Evolutionary conservation across 2,888 invertebrate species (phyloP), one percentile per base, ranked within the genome.

Genomic region (Chalcis sispes): DNA sequence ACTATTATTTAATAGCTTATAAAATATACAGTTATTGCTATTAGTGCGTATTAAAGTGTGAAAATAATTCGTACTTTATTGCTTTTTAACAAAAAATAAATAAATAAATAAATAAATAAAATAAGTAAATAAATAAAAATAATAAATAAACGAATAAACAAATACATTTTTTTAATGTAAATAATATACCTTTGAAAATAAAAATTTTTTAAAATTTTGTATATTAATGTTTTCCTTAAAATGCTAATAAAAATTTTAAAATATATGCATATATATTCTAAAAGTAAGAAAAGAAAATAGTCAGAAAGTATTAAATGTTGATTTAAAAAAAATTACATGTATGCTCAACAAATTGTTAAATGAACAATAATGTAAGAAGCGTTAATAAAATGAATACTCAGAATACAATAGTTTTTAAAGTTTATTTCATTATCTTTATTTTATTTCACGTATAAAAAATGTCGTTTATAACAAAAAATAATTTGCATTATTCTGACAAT

Each of bases 271-370:
- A 42, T 32, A 40, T 42, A 40, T 13, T 71, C 20, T 52, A 8
- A 27, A 40, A 61, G 15, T 15, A 23, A 32, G 15, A 20, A n/a
- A 42, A 42, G 54, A 29, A 46, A 46, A 15, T 25, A 42, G 56
- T 58, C 29, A 46, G 56, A 25, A 72, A 56, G 50, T 73, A 73
- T 66, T 73, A 29, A 59, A 50, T 61, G 32, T 18, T 66, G 23
- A n/a, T 62, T 58, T 23, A 36, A 36, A 18, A 50, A 5, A 40
- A 65, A 27, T 15, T 46, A 20, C 27, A 18, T 20, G 5, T 15
- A 36, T 65, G 25, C 10, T 69, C n/a, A n/a, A n/a, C n/a, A n/a
- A n/a, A n/a, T n/a, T n/a, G n/a, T n/a, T n/a, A n/a, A n/a, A n/a
- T n/a, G n/a, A n/a, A n/a, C n/a, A n/a, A n/a, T n/a, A n/a, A n/a